A percentile compares a stretch with the other conserved stretches of the same genome.
Conservation (phyloP, 2,888 invertebrate species). For the Campoletis raptor region DNA sequence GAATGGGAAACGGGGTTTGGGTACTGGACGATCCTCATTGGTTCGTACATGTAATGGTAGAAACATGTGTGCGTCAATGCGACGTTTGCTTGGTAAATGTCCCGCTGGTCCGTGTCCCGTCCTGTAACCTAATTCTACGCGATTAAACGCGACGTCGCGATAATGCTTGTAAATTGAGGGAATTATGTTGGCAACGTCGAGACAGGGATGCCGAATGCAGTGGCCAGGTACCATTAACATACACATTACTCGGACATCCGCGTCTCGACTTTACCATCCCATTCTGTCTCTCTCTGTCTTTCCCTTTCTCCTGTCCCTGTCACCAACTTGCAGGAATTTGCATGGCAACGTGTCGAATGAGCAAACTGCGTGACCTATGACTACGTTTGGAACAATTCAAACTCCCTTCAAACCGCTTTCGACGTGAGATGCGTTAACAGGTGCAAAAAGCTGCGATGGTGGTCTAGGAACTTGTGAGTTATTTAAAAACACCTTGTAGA, state of each 20-base stretch:
- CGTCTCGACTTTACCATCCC: slow-evolving; percentile 67
- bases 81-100: slow-evolving; percentile 20
- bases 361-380: slow-evolving; percentile 19
- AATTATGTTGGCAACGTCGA: slow-evolving; percentile 80
- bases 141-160: slow-evolving; percentile 82
- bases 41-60: slow-evolving; percentile 13
- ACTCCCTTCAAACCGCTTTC: not conserved
- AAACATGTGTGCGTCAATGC: slow-evolving; percentile 38
- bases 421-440: not conserved
- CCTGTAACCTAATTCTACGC: slow-evolving; percentile 80
- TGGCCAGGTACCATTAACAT: slow-evolving; percentile 81
- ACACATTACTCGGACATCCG: slow-evolving; percentile 78
- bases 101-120: slow-evolving; percentile 57
- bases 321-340: slow-evolving; percentile 76
- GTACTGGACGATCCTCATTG: slow-evolving; percentile 60
- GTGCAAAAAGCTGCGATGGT: not conserved
- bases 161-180: slow-evolving; percentile 84
- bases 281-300: slow-evolving; percentile 8
- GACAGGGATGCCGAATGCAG: slow-evolving; percentile 72
- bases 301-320: not conserved
- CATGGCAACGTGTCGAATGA: slow-evolving; percentile 79
- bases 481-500: not conserved
- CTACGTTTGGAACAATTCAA: not conserved
- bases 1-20: slow-evolving; percentile 59
- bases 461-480: not conserved